Conservation (phyloP, 2,113 vertebrate genomes). For the Aspiorhynchus laticeps region DNA sequence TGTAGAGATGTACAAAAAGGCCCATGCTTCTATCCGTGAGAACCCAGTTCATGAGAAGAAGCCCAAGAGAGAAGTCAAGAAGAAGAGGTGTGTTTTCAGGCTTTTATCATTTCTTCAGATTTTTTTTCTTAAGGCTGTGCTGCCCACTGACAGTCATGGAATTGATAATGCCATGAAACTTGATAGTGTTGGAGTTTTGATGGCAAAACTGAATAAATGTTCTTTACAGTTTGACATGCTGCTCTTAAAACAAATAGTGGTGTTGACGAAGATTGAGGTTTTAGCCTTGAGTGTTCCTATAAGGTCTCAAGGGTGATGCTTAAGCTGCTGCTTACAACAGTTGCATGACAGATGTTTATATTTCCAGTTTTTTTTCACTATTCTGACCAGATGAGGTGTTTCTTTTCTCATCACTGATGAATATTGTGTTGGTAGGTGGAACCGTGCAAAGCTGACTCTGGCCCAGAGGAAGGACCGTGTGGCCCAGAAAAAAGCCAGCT, state of each 20-base stretch:
- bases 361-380: neutral
- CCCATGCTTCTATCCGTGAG: constrained; percentile 89
- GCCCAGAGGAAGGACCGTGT: constrained; percentile 96
- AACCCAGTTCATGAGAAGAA: constrained; percentile 99
- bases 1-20: constrained; percentile 97
- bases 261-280: neutral
- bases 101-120: neutral
- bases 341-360: neutral
- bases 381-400: neutral
- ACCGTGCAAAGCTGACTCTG: constrained; percentile 94
- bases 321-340: neutral
- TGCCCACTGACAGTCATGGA: neutral
- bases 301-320: neutral
- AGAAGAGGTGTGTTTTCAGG: constrained; percentile 87
- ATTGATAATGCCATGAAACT: neutral
- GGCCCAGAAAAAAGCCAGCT: constrained; percentile 98
- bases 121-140: neutral
- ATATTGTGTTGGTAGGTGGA: constrained; percentile 81
- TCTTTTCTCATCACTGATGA: neutral
- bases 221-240: neutral
- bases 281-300: neutral
- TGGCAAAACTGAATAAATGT: neutral
- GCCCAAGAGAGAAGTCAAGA: constrained; percentile 92
- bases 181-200: neutral
- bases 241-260: neutral